These are phyloP conservation scores for Drosophila pandora DNA, from an alignment of 1,140 invertebrate species.

Conservation along the genomic window DNA sequence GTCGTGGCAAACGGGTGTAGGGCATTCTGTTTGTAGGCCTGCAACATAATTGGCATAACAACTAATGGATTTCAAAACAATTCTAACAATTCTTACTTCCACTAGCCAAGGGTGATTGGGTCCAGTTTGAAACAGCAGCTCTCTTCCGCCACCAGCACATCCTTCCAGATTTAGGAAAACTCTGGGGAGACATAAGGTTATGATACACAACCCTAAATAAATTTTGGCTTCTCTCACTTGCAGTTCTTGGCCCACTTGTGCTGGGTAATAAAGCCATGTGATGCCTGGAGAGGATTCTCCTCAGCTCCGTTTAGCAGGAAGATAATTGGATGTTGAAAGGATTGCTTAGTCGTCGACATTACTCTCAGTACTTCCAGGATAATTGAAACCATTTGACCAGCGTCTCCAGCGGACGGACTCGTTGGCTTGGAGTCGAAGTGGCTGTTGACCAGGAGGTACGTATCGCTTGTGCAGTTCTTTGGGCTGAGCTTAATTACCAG, in stretches of 20 bases:
- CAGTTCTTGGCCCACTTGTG: slow-evolving; percentile 93
- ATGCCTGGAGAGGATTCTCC: slow-evolving; percentile 95
- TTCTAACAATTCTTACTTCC: slow-evolving; percentile 80
- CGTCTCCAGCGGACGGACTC: slow-evolving; percentile 93
- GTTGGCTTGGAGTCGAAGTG: slow-evolving; percentile 96
- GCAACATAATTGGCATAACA: slow-evolving; percentile 39
- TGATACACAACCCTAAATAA: not conserved
- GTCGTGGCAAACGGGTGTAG: slow-evolving; percentile 95
- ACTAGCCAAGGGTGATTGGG: slow-evolving; percentile 96
- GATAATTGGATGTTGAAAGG: slow-evolving; percentile 85
- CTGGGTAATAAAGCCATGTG: slow-evolving; percentile 97
- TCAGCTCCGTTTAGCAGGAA: slow-evolving; percentile 97
- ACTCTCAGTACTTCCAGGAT: slow-evolving; percentile 95
- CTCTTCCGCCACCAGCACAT: slow-evolving; percentile 96
- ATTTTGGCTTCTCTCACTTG: slow-evolving; percentile 46
- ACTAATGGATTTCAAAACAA: not conserved
- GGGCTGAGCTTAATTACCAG: slow-evolving; percentile 90
- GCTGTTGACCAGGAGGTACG: slow-evolving; percentile 93
- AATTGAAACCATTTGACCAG: slow-evolving; percentile 96
- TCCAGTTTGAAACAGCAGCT: slow-evolving; percentile 97
- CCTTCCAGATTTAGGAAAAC: slow-evolving; percentile 96
- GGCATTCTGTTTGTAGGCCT: slow-evolving; percentile 92
- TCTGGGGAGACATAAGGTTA: slow-evolving; percentile 63
- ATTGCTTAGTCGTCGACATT: slow-evolving; percentile 86
- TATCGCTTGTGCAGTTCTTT: slow-evolving; percentile 67